Base-by-base conservation (phyloP, 37 sponge, comb jelly and placozoan species). In the Haliclona indistincta region DNA sequence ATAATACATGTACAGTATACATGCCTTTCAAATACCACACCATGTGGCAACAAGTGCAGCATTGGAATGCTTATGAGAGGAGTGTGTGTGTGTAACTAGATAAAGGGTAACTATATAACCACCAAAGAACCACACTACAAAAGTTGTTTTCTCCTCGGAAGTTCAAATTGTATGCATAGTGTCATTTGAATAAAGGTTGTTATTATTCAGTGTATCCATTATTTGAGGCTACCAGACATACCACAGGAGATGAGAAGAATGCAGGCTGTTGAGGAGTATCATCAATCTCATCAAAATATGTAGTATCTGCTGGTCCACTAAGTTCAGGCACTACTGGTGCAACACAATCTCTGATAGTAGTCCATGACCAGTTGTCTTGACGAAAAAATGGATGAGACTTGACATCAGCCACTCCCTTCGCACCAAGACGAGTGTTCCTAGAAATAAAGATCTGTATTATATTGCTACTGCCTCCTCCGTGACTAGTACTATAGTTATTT, bases 211-310 rank as follows among this genome's bases (percentile, higher is more conserved):
- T 6, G 6, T n/a, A 8, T n/a, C 22, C n/a, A 20, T 58, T 25
- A 25, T 58, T 58, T 25, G n/a, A 25, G 60, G 26, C 60, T 26
- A 47, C 15, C 15, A 4, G 1, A 45, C 79, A 78, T 20, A 95
- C 95, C 44, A 68, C 62, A n/a, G 91, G 84, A 38, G 79, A 64
- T n/a, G 86, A 70, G 67, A 95, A 95, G 35, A 71, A 69, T 30
- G 91, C 91, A 0, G 67, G 72, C 41, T 86, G 43, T 0, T 75
- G 74, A 44, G 75, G 76, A 30, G 93, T 87, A 15, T 92, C 86
- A 20, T 90, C 97, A 55, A 93, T 81, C 32, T 77, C 87, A 47
- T 93, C 97, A 84, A 97, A 97, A 70, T 97, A 84, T 39, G 73
- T 69, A 0, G 98, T 97, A 77, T 97, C 98, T 38, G 81, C 81